phyloP scores from a whole-genome alignment of 2,888 invertebrate species.

The Pachydiplax longipennis region DNA sequence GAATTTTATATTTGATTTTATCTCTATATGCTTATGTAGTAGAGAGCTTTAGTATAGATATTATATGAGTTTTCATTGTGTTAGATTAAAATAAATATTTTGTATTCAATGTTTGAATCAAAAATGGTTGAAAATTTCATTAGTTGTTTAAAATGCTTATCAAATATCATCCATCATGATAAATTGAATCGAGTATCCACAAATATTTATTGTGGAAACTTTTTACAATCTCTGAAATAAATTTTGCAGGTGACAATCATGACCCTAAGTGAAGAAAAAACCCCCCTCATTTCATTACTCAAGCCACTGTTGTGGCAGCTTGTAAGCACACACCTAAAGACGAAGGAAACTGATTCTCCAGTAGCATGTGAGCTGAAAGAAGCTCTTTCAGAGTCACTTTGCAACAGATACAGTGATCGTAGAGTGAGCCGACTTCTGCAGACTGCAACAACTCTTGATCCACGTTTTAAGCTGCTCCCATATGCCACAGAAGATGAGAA shows the following conservation, averaged over 20 bases:
- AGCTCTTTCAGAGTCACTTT: constrained; percentile 58
- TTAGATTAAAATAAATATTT: no score
- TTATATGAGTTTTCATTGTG: no score
- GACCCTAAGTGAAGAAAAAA: constrained; percentile 62
- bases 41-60: no score
- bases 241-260: constrained; percentile 59
- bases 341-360: constrained; percentile 58
- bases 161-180: no score
- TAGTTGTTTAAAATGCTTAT: no score
- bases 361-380: constrained; percentile 58
- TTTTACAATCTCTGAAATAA: no score
- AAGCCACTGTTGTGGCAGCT: constrained; percentile 63
- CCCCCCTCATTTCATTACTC: constrained; percentile 61
- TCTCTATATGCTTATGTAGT: no score
- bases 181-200: no score
- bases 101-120: no score
- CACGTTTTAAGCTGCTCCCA: constrained; percentile 61
- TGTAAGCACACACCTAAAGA: constrained; percentile 60
- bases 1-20: no score
- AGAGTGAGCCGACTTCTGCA: constrained; percentile 59
- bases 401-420: constrained; percentile 56
- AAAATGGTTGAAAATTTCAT: no score
- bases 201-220: no score
- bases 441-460: constrained; percentile 62
- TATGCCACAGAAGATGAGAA: constrained; percentile 61